Evolutionary conservation across 2,113 vertebrate genomes (phyloP).

Genomic region (Bos indicus): DNA sequence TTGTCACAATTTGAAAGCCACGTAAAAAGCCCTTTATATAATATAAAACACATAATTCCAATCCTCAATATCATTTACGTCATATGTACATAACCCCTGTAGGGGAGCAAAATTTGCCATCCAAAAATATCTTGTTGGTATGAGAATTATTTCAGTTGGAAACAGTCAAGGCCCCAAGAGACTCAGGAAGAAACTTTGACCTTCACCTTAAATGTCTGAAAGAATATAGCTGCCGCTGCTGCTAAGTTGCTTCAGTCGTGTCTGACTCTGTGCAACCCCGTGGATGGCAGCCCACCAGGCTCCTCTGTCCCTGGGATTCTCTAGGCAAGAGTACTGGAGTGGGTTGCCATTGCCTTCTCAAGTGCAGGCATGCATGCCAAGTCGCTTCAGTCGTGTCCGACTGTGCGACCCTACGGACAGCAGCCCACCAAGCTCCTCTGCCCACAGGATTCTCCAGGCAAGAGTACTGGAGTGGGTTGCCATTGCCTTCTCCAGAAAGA

Average conservation of each 20-base stretch:
- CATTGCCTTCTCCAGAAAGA: neutral
- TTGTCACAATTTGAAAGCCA: too few species aligned
- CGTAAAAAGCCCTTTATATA: neutral
- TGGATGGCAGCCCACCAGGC: neutral
- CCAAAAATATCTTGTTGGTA: neutral
- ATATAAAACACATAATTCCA: neutral
- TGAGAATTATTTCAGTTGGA: neutral
- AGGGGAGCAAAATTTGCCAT: neutral
- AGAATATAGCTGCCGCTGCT: neutral
- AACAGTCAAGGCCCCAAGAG: neutral
- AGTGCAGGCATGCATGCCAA: accelerated
- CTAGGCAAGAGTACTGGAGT: neutral
- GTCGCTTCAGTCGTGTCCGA: accelerated
- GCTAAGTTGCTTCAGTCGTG: neutral
- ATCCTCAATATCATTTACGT: neutral
- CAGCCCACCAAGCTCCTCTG: neutral
- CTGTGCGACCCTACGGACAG: neutral
- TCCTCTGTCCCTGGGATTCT: neutral
- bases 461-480: neutral
- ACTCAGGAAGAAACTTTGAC: neutral
- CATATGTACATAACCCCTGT: neutral
- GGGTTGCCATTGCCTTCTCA: too few species aligned
- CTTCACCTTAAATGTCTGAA: neutral
- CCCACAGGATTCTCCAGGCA: neutral
- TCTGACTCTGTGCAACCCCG: neutral